These are phyloP conservation scores for Sinocyclocheilus rhinocerous DNA, from an alignment of 2,113 vertebrate genomes.

Conservation along the genomic window DNA sequence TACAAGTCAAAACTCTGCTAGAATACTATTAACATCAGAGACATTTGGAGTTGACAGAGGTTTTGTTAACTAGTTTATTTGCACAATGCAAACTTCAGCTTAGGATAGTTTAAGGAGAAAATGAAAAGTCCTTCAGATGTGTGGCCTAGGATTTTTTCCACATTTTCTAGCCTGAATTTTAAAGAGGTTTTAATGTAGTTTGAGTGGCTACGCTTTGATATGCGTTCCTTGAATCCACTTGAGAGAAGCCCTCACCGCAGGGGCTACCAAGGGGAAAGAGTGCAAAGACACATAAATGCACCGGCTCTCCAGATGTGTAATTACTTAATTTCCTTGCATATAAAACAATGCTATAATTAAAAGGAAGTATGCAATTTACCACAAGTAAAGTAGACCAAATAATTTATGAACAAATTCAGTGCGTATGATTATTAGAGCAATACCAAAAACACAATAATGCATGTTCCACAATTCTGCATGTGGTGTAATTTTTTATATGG, in stretches of 20 bases:
- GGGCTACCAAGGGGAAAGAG: constrained; percentile 35
- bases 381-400: background rate
- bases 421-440: background rate
- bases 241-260: constrained; percentile 49
- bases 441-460: background rate
- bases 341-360: constrained; percentile 49
- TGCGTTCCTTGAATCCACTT: constrained; percentile 52
- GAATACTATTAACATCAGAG: constrained; percentile 18
- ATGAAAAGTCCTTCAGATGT: constrained; percentile 39
- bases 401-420: background rate
- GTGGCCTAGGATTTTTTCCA: constrained; percentile 19
- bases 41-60: background rate
- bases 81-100: background rate
- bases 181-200: constrained; percentile 38
- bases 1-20: constrained; percentile 25
- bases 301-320: constrained; percentile 50
- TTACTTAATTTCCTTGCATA: constrained; percentile 64
- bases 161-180: constrained; percentile 51
- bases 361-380: constrained; percentile 27
- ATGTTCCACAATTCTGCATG: background rate
- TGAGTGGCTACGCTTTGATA: constrained; percentile 45
- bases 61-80: background rate
- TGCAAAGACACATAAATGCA: constrained; percentile 37
- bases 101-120: background rate
- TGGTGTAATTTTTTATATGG: background rate